Percentiles rank a stretch among this genome's conserved stretches.
These are phyloP conservation scores for Pteronotus mesoamericanus DNA, from an alignment of 2,797 vertebrate genomes.

Conservation along the genomic window DNA sequence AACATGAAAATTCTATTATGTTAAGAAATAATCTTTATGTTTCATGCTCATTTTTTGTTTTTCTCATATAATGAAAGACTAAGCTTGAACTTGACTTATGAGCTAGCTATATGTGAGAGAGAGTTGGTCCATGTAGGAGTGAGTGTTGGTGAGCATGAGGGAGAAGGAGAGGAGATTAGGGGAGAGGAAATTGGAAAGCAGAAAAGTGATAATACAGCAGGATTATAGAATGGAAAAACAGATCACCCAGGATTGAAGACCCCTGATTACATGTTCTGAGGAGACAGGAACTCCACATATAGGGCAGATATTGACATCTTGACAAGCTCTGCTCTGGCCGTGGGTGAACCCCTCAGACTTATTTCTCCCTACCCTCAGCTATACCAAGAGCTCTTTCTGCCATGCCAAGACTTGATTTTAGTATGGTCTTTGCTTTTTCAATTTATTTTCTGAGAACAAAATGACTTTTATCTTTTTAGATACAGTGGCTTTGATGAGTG, in stretches of 20 bases:
- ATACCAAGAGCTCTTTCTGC: background rate
- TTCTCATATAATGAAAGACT: background rate
- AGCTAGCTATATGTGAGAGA: background rate
- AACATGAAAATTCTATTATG: background rate
- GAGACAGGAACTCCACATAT: background rate
- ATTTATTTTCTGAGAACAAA: background rate
- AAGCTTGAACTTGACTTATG: conserved; percentile 8
- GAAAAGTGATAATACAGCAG: background rate
- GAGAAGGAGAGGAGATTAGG: background rate
- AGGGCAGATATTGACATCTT: background rate
- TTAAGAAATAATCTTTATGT: background rate
- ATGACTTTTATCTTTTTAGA: background rate
- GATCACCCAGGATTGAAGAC: background rate
- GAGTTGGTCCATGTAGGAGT: background rate
- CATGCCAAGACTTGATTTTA: background rate
- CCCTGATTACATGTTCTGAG: background rate
- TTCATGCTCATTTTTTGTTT: background rate
- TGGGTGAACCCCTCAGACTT: background rate
- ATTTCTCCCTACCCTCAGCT: background rate
- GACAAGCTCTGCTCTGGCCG: background rate
- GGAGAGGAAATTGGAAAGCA: background rate
- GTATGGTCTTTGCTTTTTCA: background rate
- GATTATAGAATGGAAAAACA: background rate
- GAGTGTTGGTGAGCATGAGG: background rate
- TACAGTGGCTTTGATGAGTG: background rate